A percentile compares a stretch with the other conserved stretches of the same genome.
These are phyloP conservation scores for Euplagia quadripunctaria DNA, from an alignment of 2,888 invertebrate species.

Conservation along the genomic window DNA sequence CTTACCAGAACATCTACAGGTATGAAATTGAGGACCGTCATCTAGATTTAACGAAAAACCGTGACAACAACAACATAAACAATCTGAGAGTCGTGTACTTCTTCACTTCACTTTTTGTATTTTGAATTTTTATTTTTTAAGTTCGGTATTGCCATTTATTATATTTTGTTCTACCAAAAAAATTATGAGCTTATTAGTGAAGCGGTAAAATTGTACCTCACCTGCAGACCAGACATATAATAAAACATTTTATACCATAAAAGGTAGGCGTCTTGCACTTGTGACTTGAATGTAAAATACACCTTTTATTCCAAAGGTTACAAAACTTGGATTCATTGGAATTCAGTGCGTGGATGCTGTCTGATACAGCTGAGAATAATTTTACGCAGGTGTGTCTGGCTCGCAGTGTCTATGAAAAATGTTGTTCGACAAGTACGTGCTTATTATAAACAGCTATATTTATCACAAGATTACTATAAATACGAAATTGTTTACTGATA, in stretches of 20 bases:
- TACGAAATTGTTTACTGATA: neutral
- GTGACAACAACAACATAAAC: too few species aligned
- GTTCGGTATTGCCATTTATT: too few species aligned
- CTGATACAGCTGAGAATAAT: constrained; percentile 9
- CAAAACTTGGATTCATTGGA: constrained; percentile 38
- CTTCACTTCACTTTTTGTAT: too few species aligned
- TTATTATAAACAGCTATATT: neutral
- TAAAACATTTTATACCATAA: constrained; percentile 26
- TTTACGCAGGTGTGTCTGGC: constrained; percentile 20
- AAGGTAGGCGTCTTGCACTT: constrained; percentile 30
- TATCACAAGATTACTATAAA: neutral
- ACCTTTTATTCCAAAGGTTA: constrained; percentile 30
- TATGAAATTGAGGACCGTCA: too few species aligned
- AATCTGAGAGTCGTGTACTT: too few species aligned
- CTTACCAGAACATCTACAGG: too few species aligned
- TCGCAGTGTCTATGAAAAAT: constrained; percentile 3
- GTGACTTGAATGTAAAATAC: constrained; percentile 36
- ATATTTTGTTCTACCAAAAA: too few species aligned
- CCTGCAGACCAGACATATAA: constrained; percentile 7
- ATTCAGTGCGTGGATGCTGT: constrained; percentile 32
- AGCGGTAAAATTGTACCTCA: constrained; percentile 1
- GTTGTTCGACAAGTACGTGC: neutral
- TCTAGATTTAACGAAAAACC: too few species aligned
- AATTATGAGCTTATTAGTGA: neutral
- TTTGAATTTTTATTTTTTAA: too few species aligned